A percentile compares a stretch with the other conserved stretches of the same genome.
Evolutionary conservation across 1,140 invertebrate genomes (phyloP).

Genomic region (Papilio aristodemus): DNA sequence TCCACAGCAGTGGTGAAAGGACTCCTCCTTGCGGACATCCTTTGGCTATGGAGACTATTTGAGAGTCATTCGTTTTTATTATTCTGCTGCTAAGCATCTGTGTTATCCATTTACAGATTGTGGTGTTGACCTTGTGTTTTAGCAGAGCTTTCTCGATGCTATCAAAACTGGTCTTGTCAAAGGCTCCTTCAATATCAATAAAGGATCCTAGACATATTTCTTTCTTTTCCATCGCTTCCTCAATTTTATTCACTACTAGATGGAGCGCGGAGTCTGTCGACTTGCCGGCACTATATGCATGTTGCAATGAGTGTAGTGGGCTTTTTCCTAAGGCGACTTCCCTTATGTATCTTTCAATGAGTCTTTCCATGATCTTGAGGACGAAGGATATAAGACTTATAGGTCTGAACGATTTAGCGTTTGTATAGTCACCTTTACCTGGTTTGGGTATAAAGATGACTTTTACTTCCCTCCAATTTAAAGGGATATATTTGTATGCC

Average conservation of each 20-base stretch:
- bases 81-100: constrained; percentile 1
- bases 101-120: background rate
- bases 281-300: background rate
- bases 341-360: background rate
- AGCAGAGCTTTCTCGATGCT: constrained; percentile 11
- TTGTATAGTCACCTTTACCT: no score
- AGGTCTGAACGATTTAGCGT: no score
- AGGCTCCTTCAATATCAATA: constrained; percentile 37
- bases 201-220: constrained; percentile 32
- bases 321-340: background rate
- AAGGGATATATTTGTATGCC: no score
- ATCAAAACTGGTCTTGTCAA: constrained; percentile 35
- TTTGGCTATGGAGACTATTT: background rate
- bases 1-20: background rate
- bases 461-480: no score
- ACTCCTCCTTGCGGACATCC: constrained; percentile 11
- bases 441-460: no score
- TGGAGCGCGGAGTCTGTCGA: constrained; percentile 35
- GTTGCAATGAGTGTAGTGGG: background rate
- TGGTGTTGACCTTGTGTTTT: background rate
- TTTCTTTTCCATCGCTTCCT: background rate
- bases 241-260: constrained; percentile 24
- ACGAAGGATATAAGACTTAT: no score
- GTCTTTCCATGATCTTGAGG: no score
- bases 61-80: background rate